Base-by-base conservation (phyloP, 2,888 invertebrate species). In the Troides oblongomaculatus region DNA sequence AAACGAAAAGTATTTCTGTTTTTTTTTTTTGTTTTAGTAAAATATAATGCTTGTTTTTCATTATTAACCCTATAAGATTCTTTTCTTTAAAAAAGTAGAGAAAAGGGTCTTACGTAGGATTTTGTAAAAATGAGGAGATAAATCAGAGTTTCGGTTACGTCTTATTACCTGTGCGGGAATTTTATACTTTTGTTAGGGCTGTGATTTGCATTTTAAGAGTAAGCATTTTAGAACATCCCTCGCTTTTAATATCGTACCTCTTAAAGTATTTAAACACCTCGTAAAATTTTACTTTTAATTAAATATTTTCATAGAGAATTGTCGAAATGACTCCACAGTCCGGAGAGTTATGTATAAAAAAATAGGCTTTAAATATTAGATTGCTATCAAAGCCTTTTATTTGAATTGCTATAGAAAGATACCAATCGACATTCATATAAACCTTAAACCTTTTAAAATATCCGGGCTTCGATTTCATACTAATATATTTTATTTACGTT, bases 151-250 rank as follows among this genome's bases (percentile, higher is more conserved):
- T 56, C 56, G 56, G 56, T 21, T 56, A 56, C 56, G 56, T 21
- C 56, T 56, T 56, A 56, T 56, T 56, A 56, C 56, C 56, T 56
- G 56, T 10, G 56, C 21, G 56, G 56, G 56, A 56, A 56, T 56
- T 66, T 66, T 61, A 66, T 39, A 66, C 53, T 61, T 53, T 66
- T 50, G 30, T 53, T 66, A 62, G 17, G 56, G 61, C 21, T 30
- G 18, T 36, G 66, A 56, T 67, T 67, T 62, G 56, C 61, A 62
- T 67, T 67, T 67, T 56, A 39, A 53, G 62, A 12, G 62, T 62
- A 67, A 67, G 67, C 62, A 12, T 58, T 58, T 58, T 58, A 1
- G 7, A 58, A 12, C 57, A 10, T 58, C 57, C 25, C 14, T 12
- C 21, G 23, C 25, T 14, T 58, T 53, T 25, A 58, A 23, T 58